Percentiles rank a stretch among this genome's conserved stretches.
phyloP scores from a whole-genome alignment of 2,888 invertebrate genomes.

The Nezara viridula region DNA sequence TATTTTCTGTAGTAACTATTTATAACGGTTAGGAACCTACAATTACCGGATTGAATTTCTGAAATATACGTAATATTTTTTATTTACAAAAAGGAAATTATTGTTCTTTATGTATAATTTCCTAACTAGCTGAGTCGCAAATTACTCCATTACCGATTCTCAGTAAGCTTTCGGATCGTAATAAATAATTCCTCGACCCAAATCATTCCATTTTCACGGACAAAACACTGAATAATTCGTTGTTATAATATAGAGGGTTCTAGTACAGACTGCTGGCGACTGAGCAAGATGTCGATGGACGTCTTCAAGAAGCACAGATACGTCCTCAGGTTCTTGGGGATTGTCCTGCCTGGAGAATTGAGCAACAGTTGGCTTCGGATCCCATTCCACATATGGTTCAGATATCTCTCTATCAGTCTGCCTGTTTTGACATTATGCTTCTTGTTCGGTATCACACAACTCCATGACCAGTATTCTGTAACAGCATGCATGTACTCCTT shows the following conservation, averaged over 20 bases:
- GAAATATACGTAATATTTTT: too few species aligned
- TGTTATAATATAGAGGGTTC: too few species aligned
- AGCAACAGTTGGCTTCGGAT: background rate
- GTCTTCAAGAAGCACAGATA: slow-evolving; percentile 34
- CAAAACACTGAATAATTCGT: background rate
- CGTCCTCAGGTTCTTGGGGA: slow-evolving; percentile 43
- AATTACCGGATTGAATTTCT: too few species aligned
- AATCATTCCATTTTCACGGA: slow-evolving; percentile 4
- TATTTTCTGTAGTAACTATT: too few species aligned
- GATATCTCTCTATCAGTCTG: slow-evolving; percentile 29
- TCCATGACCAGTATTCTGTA: slow-evolving; percentile 26
- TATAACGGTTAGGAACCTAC: too few species aligned
- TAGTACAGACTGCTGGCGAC: background rate
- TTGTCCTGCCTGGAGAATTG: slow-evolving; percentile 50
- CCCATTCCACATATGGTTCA: slow-evolving; percentile 21
- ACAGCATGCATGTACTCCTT: slow-evolving; percentile 53
- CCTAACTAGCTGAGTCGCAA: background rate
- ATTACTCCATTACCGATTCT: background rate
- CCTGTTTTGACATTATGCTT: slow-evolving; percentile 34
- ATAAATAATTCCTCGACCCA: background rate
- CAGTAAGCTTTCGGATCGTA: background rate
- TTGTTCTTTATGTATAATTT: background rate
- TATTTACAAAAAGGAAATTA: background rate
- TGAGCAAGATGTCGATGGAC: background rate
- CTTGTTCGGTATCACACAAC: slow-evolving; percentile 36